Percentiles rank a stretch among this genome's conserved stretches.
phyloP scores from a whole-genome alignment of 1,140 invertebrate species.

The Scaptodrosophila lebanonensis region DNA sequence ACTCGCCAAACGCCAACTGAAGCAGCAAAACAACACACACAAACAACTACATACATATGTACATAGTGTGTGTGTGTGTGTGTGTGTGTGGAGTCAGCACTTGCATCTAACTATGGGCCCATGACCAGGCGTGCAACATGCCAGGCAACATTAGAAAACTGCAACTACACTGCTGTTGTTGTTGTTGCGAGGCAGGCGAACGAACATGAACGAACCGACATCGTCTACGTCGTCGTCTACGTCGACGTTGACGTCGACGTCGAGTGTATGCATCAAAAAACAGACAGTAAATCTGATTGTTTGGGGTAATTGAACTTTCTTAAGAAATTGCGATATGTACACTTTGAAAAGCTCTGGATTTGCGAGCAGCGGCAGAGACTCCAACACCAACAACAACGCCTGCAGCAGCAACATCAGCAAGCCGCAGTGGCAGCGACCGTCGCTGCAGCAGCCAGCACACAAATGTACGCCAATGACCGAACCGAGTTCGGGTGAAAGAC shows the following conservation, averaged over 20 bases:
- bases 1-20: slow-evolving; percentile 29
- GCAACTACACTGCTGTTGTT: slow-evolving; percentile 37
- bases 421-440: slow-evolving; percentile 12
- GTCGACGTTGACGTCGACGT: slow-evolving; percentile 31
- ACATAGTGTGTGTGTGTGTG: too few species aligned
- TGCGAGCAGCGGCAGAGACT: slow-evolving; percentile 54
- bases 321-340: slow-evolving; percentile 77
- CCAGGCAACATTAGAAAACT: slow-evolving; percentile 72
- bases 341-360: slow-evolving; percentile 77
- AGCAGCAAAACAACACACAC: too few species aligned
- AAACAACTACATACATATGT: too few species aligned
- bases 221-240: slow-evolving; percentile 21
- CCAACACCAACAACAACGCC: slow-evolving; percentile 35
- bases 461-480: slow-evolving; percentile 77
- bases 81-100: too few species aligned
- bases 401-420: slow-evolving; percentile 20
- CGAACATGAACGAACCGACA: slow-evolving; percentile 56
- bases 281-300: slow-evolving; percentile 77
- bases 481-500: slow-evolving; percentile 78
- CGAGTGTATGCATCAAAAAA: slow-evolving; percentile 75
- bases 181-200: slow-evolving; percentile 24
- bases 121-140: slow-evolving; percentile 65
- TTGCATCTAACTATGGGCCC: slow-evolving; percentile 26
- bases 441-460: slow-evolving; percentile 47
- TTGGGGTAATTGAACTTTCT: slow-evolving; percentile 77